Evolutionary conservation across 30 jellyfish, hydroid and myxozoan species (phyloP).

Genomic region (Nemopilema nomurai): DNA sequence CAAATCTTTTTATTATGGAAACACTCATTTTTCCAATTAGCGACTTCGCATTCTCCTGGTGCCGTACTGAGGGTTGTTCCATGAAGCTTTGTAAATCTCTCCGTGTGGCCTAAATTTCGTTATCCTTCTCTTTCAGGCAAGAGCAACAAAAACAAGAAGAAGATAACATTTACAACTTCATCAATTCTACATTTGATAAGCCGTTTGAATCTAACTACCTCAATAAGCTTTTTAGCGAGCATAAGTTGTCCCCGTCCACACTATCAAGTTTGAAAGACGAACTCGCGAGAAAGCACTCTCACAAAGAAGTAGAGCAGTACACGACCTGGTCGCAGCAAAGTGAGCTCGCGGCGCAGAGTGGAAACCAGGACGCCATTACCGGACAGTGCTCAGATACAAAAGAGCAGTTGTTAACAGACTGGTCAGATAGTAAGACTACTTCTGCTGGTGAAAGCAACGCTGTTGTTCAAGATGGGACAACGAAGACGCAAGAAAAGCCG

Average conservation of each 20-base stretch:
- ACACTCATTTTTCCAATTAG: no score
- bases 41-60: no score
- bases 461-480: not conserved
- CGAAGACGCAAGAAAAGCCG: not conserved
- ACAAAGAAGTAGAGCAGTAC: conserved; percentile 7
- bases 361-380: not conserved
- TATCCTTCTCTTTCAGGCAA: not conserved
- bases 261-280: conserved; percentile 13
- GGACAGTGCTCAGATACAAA: no score
- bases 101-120: no score
- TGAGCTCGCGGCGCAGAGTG: conserved; percentile 5
- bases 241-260: conserved; percentile 50
- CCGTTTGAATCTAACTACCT: conserved; percentile 65
- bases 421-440: not conserved
- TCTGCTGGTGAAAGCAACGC: not conserved
- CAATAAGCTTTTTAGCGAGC: conserved; percentile 45
- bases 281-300: conserved; percentile 7
- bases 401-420: not conserved
- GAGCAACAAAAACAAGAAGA: not conserved
- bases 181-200: conserved; percentile 9
- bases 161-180: not conserved
- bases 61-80: no score
- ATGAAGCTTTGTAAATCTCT: no score
- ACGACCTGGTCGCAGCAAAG: conserved; percentile 68
- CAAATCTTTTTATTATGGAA: no score